Evolutionary conservation across 2,113 vertebrate genomes (phyloP), one percentile per base, ranked within the genome.

Genomic region (Myotis davidii): DNA sequence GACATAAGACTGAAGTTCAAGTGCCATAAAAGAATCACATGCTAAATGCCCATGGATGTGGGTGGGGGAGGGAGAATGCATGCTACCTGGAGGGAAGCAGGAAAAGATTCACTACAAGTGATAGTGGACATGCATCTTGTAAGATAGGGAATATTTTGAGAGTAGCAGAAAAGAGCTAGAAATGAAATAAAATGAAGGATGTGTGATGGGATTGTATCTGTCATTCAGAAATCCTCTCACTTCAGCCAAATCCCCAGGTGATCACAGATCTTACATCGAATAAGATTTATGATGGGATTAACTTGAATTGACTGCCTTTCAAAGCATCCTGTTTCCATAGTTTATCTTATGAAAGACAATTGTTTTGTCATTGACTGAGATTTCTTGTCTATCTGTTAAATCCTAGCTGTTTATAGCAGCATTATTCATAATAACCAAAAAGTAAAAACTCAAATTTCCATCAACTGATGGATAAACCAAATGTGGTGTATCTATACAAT

Each of bases 221-320:
- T 90, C 92, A 64, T 90, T 76, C 67, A 88, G 23, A 88, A 91
- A 77, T 65, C 14, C 69, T 77, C 56, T 83, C 25, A 78, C 50
- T 42, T 84, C 52, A 85, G 14, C 25, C 20, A 48, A n/a, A 37
- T 88, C 70, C 87, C 37, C 29, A 54, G 77, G 48, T 59, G n/a
- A 88, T 64, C 42, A n/a, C 29, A 20, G 65, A 78, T n/a, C 54
- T 56, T 65, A 78, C 84, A 72, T 48, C 14, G 79, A 73, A 4
- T 48, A 59, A 29, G 70, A 94, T 25, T 65, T 88, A 37, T 54
- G 21, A 78, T 84, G 37, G 23, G 25, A 93, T 85, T 85, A 65
- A 74, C 48, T 67, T 65, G 61, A 91, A 64, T 27, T 72, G 34
- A 37, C 42, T 91, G 59, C 34, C 54, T 91, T 90, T 90, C 16